These are phyloP conservation scores for Timandra comae DNA, from an alignment of 2,888 invertebrate genomes.

Conservation along the genomic window DNA sequence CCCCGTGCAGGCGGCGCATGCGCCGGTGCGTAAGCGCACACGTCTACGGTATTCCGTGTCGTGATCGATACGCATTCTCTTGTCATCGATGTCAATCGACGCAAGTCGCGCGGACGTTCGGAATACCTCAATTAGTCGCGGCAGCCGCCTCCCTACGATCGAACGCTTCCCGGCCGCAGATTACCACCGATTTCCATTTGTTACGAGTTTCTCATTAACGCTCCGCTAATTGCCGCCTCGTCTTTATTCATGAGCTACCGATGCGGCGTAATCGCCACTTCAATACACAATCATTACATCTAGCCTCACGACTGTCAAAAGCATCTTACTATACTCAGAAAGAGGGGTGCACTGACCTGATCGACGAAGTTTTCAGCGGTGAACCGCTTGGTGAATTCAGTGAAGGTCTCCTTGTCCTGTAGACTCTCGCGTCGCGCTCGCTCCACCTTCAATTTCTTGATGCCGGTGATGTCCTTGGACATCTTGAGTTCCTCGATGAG, in stretches of 20 bases:
- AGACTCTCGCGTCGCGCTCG: constrained; percentile 89
- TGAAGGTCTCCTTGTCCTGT: constrained; percentile 88
- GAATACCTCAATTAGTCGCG: constrained; percentile 9
- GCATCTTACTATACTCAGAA: constrained; percentile 11
- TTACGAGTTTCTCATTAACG: constrained; percentile 4
- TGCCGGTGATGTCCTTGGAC: constrained; percentile 95
- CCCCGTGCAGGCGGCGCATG: too few relatives aligned
- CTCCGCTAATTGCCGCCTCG: constrained; percentile 5
- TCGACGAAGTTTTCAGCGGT: constrained; percentile 92
- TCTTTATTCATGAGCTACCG: constrained; percentile 6
- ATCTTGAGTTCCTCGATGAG: constrained; percentile 94
- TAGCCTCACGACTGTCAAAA: too few relatives aligned
- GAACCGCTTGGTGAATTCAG: constrained; percentile 90
- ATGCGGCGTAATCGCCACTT: constrained; percentile 15
- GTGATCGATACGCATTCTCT: constrained; percentile 20
- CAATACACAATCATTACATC: too few relatives aligned
- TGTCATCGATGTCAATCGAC: constrained; percentile 15
- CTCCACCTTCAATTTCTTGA: constrained; percentile 94
- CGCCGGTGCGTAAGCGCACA: constrained; percentile 4
- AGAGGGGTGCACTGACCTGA: constrained; percentile 80
- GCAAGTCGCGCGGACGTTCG: constrained; percentile 8
- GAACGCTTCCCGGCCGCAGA: constrained; percentile 1
- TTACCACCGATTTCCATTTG: constrained; percentile 4
- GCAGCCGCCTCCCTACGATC: background rate
- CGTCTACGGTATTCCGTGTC: constrained; percentile 16